phyloP scores from a whole-genome alignment of 2,888 invertebrate species.

The Apodemia mormo region DNA sequence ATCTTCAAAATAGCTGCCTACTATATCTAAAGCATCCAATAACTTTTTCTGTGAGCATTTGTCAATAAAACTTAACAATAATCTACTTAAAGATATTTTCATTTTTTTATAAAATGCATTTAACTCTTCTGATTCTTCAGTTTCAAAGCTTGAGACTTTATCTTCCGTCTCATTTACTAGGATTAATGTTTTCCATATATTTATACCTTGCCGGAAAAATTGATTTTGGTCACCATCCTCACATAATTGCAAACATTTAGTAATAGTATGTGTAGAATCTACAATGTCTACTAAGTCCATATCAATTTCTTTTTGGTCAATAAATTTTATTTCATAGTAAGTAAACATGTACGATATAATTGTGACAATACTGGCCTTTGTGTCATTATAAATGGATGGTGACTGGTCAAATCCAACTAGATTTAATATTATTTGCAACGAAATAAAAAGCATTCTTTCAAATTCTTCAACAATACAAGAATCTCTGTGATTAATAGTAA shows the following conservation, averaged over 20 bases:
- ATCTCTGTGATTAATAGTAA: slow-evolving; percentile 53
- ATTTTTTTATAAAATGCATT: slow-evolving; percentile 53
- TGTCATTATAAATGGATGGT: slow-evolving; percentile 50
- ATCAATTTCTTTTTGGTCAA: slow-evolving; percentile 60
- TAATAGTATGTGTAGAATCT: slow-evolving; percentile 58
- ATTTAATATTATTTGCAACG: slow-evolving; percentile 61
- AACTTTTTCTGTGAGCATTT: slow-evolving; percentile 57
- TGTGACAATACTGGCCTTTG: slow-evolving; percentile 47
- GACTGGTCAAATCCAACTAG: slow-evolving; percentile 65
- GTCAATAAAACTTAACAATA: slow-evolving; percentile 59
- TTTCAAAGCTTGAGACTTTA: slow-evolving; percentile 52
- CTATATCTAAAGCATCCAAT: slow-evolving; percentile 50
- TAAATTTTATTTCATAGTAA: slow-evolving; percentile 64
- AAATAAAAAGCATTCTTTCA: slow-evolving; percentile 62
- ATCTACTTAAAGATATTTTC: slow-evolving; percentile 50
- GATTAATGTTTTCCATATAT: slow-evolving; percentile 61
- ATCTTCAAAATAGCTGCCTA: slow-evolving; percentile 54
- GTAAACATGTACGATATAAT: slow-evolving; percentile 57
- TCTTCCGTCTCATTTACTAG: slow-evolving; percentile 48
- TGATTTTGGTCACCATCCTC: slow-evolving; percentile 50
- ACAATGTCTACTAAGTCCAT: slow-evolving; percentile 62
- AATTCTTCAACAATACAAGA: slow-evolving; percentile 54
- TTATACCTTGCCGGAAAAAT: slow-evolving; percentile 57
- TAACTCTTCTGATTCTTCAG: slow-evolving; percentile 53
- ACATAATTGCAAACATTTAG: slow-evolving; percentile 50